These are phyloP conservation scores for Pentamera pediparva DNA, from an alignment of 53 echinoderm and acorn worm species.

Conservation along the genomic window DNA sequence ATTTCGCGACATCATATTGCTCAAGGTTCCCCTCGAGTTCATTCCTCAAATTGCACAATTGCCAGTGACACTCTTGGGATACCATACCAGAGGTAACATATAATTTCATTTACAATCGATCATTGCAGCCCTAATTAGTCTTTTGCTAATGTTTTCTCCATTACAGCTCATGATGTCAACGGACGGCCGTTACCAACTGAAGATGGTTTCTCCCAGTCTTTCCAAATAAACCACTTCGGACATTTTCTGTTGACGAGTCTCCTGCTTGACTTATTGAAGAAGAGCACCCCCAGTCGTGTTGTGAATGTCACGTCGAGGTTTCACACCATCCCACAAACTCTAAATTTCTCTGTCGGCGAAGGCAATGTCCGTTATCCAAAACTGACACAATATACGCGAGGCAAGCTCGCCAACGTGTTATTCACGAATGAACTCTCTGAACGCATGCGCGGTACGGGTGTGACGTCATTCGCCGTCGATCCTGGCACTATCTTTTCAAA, in stretches of 20 bases:
- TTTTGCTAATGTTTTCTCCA: too few relatives aligned
- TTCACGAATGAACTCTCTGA: constrained; percentile 65
- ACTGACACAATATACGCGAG: constrained; percentile 36
- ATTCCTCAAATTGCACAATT: too few relatives aligned
- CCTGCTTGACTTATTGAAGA: constrained; percentile 71
- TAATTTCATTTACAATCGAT: too few relatives aligned
- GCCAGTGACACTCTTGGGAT: too few relatives aligned
- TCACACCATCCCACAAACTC: constrained; percentile 8
- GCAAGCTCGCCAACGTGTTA: constrained; percentile 77
- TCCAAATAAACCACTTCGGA: constrained; percentile 77
- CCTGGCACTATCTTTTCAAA: constrained; percentile 15
- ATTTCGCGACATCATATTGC: too few relatives aligned
- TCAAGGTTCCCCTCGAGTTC: too few relatives aligned
- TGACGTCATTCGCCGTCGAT: constrained; percentile 37
- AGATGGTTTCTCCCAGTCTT: constrained; percentile 62
- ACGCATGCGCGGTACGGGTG: constrained; percentile 56
- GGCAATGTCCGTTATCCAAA: constrained; percentile 40
- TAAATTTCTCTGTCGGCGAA: constrained; percentile 37
- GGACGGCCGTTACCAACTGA: constrained; percentile 10
- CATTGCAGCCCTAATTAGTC: too few relatives aligned
- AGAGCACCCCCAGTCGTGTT: constrained; percentile 73
- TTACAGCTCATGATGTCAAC: constrained; percentile 14
- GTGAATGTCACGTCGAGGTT: constrained; percentile 65
- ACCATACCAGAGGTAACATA: too few relatives aligned
- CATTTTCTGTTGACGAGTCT: constrained; percentile 82